Base-by-base conservation (phyloP, 2,113 vertebrate genomes). In the Dinomys branickii region DNA sequence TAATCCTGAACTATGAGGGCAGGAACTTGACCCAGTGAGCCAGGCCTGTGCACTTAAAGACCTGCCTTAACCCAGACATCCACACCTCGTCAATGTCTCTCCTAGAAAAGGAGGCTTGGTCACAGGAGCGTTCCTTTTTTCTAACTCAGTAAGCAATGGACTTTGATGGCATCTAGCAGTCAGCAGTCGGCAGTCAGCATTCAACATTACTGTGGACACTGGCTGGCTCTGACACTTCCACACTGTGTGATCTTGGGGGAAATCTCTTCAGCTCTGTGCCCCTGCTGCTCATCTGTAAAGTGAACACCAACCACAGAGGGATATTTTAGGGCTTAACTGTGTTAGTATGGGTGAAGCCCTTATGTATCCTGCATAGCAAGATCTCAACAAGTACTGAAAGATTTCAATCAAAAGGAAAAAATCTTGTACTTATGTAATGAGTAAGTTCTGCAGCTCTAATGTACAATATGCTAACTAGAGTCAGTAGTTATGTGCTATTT, bases 81-180 rank as follows among this genome's bases (percentile, higher is more conserved):
- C 10, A 24, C 50, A 83, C 26, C 33, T 88, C 50, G 81, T 59
- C 89, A 94, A 77, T 78, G 84, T 26, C 41, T 22, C 8, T 71
- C 16, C 17, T 87, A 56, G 67, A 87, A 94, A 71, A 87, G 65
- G 84, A 95, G 47, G 56, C 13, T 59, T 56, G 85, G 35, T 90
- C 28, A 54, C 54, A 61, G 33, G 52, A 30, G 1, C 69, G 20
- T 65, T 85, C 61, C 78, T 52, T 17, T 8, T 95, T 84, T 30
- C 47, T 35, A 80, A 52, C 8, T 50, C 24, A 88, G 7, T 69
- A 84, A 73, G n/a, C 61, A 63, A 58, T 52, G 35, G 88, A 35
- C 30, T 94, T 71, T 65, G 50, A 22, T 71, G 65, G 58, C 35
- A 77, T 58, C 44, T 56, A 16, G 22, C 7, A 90, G 47, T 83